Conservation (phyloP, 2,888 invertebrate species). For the Philereme transversata region DNA sequence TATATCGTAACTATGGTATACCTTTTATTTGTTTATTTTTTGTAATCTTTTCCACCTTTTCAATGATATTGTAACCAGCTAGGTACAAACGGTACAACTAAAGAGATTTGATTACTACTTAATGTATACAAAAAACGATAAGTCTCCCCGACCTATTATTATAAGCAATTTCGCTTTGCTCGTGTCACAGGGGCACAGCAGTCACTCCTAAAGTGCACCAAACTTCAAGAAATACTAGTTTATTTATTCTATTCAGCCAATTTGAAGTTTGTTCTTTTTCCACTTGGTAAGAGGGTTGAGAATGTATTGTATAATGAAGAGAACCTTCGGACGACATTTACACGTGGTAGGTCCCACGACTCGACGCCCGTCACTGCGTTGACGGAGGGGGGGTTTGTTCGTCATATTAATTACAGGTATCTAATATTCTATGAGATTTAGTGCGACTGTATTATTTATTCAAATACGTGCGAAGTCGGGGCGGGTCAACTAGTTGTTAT, state of each 20-base stretch:
- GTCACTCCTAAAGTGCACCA: not conserved
- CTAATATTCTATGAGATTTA: not conserved
- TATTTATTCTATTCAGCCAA: constrained; percentile 1
- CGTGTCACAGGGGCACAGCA: not conserved
- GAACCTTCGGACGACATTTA: constrained; percentile 28
- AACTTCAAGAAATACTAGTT: constrained; percentile 1
- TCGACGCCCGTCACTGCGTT: too few relatives aligned
- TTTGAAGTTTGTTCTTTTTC: not conserved
- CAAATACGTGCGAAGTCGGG: too few relatives aligned
- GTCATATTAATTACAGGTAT: constrained; percentile 7
- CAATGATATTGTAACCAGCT: not conserved
- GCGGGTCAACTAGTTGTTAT: too few relatives aligned
- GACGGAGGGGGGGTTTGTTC: constrained; percentile 11
- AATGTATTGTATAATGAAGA: not conserved
- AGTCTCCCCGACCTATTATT: too few relatives aligned
- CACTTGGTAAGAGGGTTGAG: not conserved
- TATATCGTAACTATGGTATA: too few relatives aligned
- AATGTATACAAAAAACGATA: not conserved
- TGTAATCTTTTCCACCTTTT: too few relatives aligned
- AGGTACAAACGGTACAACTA: too few relatives aligned
- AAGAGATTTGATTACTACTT: too few relatives aligned
- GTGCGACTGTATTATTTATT: not conserved
- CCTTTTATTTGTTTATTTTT: too few relatives aligned
- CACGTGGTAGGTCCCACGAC: constrained; percentile 27
- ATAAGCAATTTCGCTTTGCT: too few relatives aligned